Conservation (phyloP, 2,888 invertebrate genomes). For the Beris chalybata region DNA sequence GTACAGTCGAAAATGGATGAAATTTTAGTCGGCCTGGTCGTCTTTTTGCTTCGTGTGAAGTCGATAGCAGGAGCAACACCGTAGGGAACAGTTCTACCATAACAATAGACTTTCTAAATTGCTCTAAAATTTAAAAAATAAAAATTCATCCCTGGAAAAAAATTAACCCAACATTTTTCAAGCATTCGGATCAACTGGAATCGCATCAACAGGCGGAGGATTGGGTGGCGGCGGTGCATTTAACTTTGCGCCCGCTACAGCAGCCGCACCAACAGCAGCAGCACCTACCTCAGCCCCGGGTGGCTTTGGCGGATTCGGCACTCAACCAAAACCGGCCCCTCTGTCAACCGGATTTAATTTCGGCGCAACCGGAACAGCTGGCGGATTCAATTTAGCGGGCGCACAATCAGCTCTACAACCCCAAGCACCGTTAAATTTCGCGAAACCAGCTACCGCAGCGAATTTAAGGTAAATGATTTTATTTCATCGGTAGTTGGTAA, state of each 20-base stretch:
- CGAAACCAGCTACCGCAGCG: constrained; percentile 14
- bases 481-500: not conserved
- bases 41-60: too few relatives aligned
- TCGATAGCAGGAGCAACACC: too few relatives aligned
- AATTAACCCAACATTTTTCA: not conserved
- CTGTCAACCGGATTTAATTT: constrained; percentile 28
- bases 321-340: constrained; percentile 23
- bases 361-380: constrained; percentile 39
- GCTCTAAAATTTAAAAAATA: too few relatives aligned
- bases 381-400: constrained; percentile 30
- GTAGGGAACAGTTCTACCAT: too few relatives aligned
- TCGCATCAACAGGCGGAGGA: not conserved
- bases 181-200: not conserved
- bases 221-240: constrained; percentile 4
- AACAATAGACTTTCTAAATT: too few relatives aligned
- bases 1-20: too few relatives aligned
- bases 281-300: constrained; percentile 42
- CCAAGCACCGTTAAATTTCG: constrained; percentile 1
- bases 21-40: too few relatives aligned
- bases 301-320: constrained; percentile 18
- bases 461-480: not conserved
- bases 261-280: constrained; percentile 32
- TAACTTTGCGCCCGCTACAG: not conserved
- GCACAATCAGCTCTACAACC: constrained; percentile 4
- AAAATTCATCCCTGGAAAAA: not conserved